phyloP scores from a whole-genome alignment of 37 sponge, comb jelly and placozoan species.

The Crambe crambe region DNA sequence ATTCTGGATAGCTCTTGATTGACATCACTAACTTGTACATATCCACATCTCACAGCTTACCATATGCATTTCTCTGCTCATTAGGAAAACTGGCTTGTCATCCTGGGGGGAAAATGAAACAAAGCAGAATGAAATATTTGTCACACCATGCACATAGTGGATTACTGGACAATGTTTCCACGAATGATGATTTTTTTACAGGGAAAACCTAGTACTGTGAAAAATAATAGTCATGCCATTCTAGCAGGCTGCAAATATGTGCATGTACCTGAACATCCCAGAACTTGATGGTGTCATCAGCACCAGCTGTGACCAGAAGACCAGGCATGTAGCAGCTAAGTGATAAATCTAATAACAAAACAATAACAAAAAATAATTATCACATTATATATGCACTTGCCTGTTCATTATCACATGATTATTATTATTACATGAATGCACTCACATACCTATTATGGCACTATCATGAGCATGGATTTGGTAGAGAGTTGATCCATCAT shows the following conservation, averaged over 20 bases:
- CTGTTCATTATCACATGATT: not conserved
- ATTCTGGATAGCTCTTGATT: too few relatives aligned
- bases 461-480: conserved; percentile 83
- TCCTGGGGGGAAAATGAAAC: conserved; percentile 31
- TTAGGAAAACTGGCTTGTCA: conserved; percentile 65
- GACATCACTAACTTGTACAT: not conserved
- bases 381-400: not conserved
- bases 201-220: too few relatives aligned
- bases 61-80: conserved; percentile 63
- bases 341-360: conserved; percentile 48
- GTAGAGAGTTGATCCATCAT: conserved; percentile 47
- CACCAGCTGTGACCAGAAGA: conserved; percentile 79
- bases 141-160: too few relatives aligned
- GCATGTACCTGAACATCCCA: conserved; percentile 93
- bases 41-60: conserved; percentile 7
- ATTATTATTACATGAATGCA: not conserved
- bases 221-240: too few relatives aligned
- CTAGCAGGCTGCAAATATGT: too few relatives aligned
- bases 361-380: not conserved
- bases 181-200: too few relatives aligned
- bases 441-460: conserved; percentile 65
- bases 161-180: too few relatives aligned
- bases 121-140: too few relatives aligned
- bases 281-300: conserved; percentile 89
- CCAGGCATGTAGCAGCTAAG: conserved; percentile 91